Conservation (phyloP, 2,113 vertebrate genomes). For the Noctilio leporinus region DNA sequence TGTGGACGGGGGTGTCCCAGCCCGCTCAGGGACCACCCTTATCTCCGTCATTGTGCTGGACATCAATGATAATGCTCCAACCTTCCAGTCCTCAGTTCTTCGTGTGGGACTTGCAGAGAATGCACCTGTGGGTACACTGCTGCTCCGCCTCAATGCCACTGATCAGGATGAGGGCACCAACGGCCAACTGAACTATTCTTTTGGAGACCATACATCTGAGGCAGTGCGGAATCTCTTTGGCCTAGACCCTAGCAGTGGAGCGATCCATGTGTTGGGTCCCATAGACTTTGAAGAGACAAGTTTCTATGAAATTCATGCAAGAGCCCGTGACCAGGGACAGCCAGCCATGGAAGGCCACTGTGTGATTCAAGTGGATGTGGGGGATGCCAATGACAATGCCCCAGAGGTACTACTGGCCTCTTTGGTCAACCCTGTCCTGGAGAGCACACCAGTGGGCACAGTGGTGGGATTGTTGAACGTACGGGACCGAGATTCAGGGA, state of each 20-base stretch:
- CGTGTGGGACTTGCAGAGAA: conserved; percentile 80
- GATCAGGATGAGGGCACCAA: conserved; percentile 85
- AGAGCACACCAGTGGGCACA: conserved; percentile 81
- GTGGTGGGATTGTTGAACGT: conserved; percentile 86
- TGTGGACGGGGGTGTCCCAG: conserved; percentile 81
- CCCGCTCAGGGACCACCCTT: conserved; percentile 77
- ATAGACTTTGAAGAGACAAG: conserved; percentile 85
- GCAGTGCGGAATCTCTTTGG: conserved; percentile 77
- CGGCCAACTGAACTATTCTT: conserved; percentile 81
- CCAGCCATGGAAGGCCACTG: conserved; percentile 87
- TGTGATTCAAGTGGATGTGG: conserved; percentile 80
- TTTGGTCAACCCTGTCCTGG: conserved; percentile 80
- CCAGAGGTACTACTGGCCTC: conserved; percentile 82
- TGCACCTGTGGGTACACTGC: conserved; percentile 70
- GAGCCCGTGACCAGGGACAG: conserved; percentile 84
- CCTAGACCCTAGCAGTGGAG: conserved; percentile 79
- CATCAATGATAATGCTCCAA: conserved; percentile 86
- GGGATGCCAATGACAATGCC: conserved; percentile 82
- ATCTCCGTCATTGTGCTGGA: conserved; percentile 86
- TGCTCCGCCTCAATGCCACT: conserved; percentile 80
- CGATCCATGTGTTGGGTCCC: conserved; percentile 79
- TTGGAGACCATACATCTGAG: conserved; percentile 82
- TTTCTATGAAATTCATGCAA: conserved; percentile 86
- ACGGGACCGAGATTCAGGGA: conserved; percentile 83
- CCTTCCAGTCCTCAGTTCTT: conserved; percentile 77